These are phyloP conservation scores for Osmoderma eremita DNA, from an alignment of 2,888 invertebrate species.

Conservation along the genomic window DNA sequence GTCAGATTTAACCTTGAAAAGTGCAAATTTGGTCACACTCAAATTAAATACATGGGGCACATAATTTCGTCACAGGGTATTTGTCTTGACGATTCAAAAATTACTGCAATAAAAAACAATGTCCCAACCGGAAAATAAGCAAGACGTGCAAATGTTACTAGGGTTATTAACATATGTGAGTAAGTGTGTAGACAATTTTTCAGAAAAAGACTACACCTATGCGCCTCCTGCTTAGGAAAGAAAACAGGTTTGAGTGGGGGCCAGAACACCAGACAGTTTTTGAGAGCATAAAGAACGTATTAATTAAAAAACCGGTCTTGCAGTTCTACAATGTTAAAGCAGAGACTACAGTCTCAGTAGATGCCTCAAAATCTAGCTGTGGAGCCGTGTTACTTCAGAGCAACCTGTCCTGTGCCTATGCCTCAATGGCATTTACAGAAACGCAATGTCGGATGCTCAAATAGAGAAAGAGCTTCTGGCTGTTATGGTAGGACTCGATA, in stretches of 20 bases:
- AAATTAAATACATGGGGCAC: conserved; percentile 45
- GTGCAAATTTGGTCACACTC: conserved; percentile 40
- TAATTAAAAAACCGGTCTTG: background rate
- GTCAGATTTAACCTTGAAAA: conserved; percentile 44
- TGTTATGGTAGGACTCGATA: too few species aligned
- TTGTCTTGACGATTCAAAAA: conserved; percentile 41
- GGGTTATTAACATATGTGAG: conserved; percentile 50
- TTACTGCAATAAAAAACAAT: conserved; percentile 46
- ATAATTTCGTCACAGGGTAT: conserved; percentile 43
- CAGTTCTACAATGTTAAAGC: too few species aligned
- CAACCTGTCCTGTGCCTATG: too few species aligned
- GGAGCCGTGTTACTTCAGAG: too few species aligned
- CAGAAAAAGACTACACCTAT: conserved; percentile 43
- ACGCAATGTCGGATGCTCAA: too few species aligned
- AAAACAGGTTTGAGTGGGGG: conserved; percentile 36
- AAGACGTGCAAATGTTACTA: conserved; percentile 47
- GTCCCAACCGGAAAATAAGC: conserved; percentile 45
- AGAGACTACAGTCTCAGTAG: too few species aligned
- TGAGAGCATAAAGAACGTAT: conserved; percentile 28
- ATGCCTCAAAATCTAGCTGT: too few species aligned
- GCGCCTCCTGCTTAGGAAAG: conserved; percentile 40
- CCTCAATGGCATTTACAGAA: too few species aligned
- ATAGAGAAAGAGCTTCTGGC: too few species aligned
- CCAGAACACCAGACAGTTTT: conserved; percentile 9
- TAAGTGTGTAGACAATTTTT: conserved; percentile 47